phyloP scores from a whole-genome alignment of 2,113 vertebrate genomes.

The Camelus dromedarius region DNA sequence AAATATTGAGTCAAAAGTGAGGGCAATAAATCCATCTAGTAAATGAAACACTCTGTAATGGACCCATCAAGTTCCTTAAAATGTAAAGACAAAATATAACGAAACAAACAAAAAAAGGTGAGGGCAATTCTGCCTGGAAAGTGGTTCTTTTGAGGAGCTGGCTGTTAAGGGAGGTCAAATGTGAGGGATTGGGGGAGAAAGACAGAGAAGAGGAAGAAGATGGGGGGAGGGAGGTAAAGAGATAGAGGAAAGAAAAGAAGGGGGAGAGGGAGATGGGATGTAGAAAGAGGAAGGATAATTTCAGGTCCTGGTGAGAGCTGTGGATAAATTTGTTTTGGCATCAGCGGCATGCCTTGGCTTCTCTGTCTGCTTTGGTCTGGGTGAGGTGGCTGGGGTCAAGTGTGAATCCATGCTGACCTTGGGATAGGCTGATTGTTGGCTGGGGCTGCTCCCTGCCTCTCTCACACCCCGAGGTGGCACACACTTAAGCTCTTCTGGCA shows the following conservation, averaged over 20 bases:
- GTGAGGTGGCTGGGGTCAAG: neutral
- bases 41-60: neutral
- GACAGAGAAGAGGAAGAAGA: neutral
- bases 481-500: rapidly evolving
- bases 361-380: neutral
- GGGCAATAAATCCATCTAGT: neutral
- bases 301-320: neutral
- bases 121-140: neutral
- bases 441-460: neutral
- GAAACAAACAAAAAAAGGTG: neutral
- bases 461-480: neutral
- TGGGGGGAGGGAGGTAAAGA: neutral
- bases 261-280: neutral
- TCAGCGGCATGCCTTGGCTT: neutral
- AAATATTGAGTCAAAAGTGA: neutral
- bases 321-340: neutral
- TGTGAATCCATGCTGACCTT: too few relatives aligned
- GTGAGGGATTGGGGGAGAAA: too few relatives aligned
- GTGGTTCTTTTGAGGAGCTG: neutral
- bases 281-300: neutral
- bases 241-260: neutral
- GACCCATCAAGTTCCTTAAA: neutral
- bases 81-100: neutral
- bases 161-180: neutral
- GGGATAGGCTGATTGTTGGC: neutral